Base-by-base conservation (phyloP, 2,888 invertebrate genomes). In the Malthinus flaveolus region DNA sequence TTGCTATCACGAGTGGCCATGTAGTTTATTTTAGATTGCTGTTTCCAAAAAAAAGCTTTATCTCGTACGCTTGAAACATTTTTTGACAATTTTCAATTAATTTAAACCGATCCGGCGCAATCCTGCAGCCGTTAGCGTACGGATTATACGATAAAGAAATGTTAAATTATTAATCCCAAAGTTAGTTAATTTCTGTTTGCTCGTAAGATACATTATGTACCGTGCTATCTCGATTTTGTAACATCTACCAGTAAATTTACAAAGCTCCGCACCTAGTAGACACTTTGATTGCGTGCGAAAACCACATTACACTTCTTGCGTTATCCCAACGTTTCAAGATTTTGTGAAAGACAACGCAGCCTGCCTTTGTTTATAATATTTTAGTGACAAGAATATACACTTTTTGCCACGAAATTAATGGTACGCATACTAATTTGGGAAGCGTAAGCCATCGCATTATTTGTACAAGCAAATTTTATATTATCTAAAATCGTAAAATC, bases 261-360 rank as follows among this genome's bases (percentile, higher is more conserved):
- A 46, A 56, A 51, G 37, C 51, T 50, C 56, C 37, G 56, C 50
- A 56, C 50, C 56, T 56, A 50, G 50, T 32, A 56, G 56, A 56
- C 50, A 56, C 56, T 55, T 55, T 56, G 56, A 56, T 56, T 56
- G 56, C 56, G 56, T 52, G 57, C 34, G 52, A 57, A 57, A 57
- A 57, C 52, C 47, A 35, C 52, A 57, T 52, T 57, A 52, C 47
- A 52, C 47, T 57, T 51, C 44, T 56, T 50, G 44, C 32, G 56
- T 46, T 51, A 57, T 39, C 39, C 50, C 32, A 44, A 42, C 37
- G 50, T 45, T 56, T 48, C 33, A n/a, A 32, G 51, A 57, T 57
- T 52, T 52, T 57, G 39, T 32, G 35, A 31, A 52, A 39, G 32
- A 51, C 42, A 47, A 36, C 50, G 32, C 48, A 32, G 31, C 52